A percentile compares a stretch with the other conserved stretches of the same genome.
phyloP scores from a whole-genome alignment of 2,888 invertebrate species.

The Rotaria macrura region DNA sequence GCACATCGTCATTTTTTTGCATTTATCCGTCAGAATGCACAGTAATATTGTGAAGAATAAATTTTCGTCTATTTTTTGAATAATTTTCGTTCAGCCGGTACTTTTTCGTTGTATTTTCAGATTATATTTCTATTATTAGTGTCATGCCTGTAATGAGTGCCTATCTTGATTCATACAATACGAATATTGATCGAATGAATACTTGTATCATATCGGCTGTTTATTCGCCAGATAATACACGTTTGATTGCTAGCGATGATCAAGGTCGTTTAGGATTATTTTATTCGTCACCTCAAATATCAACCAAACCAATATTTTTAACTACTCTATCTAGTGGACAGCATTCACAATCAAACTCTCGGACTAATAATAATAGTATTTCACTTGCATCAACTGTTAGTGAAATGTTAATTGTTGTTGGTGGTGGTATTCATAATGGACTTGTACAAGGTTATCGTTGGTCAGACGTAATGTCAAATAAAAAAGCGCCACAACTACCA shows the following conservation, averaged over 20 bases:
- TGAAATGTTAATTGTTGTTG: neutral
- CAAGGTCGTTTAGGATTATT: constrained; percentile 12
- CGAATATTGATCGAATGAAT: neutral
- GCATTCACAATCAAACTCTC: neutral
- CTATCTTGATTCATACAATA: neutral
- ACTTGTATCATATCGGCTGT: neutral
- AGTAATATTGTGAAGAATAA: neutral
- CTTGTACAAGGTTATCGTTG: constrained; percentile 3
- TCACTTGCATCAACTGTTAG: neutral
- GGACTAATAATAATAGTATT: neutral
- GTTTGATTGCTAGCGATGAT: neutral
- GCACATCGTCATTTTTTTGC: neutral
- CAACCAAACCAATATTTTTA: neutral
- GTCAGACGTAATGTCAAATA: neutral
- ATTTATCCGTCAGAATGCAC: neutral
- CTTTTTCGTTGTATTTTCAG: neutral
- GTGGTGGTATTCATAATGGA: neutral
- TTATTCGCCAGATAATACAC: neutral
- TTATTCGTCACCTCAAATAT: neutral
- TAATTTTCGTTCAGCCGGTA: neutral
- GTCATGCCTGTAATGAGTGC: neutral
- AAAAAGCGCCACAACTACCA: neutral
- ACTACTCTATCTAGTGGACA: neutral
- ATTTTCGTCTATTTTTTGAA: neutral
- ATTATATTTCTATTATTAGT: neutral